Percentiles rank a stretch among this genome's conserved stretches.
These are phyloP conservation scores for Euglossa dilemma DNA, from an alignment of 1,140 invertebrate species.

Conservation along the genomic window DNA sequence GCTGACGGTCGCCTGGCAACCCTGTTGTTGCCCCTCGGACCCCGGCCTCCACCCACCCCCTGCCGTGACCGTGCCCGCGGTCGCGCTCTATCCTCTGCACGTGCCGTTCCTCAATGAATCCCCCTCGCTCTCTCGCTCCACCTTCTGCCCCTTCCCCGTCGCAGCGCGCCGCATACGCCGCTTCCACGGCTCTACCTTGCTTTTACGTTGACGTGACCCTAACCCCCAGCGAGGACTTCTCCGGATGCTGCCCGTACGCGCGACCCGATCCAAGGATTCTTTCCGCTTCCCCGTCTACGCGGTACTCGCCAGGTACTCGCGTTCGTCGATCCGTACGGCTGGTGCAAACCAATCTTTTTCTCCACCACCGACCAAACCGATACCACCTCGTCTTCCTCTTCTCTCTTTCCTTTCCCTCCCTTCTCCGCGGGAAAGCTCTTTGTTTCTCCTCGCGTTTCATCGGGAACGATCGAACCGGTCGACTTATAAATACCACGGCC, in stretches of 20 bases:
- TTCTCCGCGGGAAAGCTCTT: too few species aligned
- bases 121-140: background rate
- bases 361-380: too few species aligned
- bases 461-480: too few species aligned
- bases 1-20: slow-evolving; percentile 73
- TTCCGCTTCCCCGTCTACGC: background rate
- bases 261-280: slow-evolving; percentile 24
- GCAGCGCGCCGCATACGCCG: background rate
- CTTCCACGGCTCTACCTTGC: slow-evolving; percentile 30
- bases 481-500: background rate
- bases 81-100: slow-evolving; percentile 63
- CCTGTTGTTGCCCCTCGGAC: slow-evolving; percentile 53
- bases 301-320: too few species aligned
- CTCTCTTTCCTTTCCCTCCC: too few species aligned
- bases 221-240: slow-evolving; percentile 62
- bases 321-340: background rate
- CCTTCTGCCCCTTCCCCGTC: slow-evolving; percentile 17
- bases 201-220: slow-evolving; percentile 66
- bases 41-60: slow-evolving; percentile 44
- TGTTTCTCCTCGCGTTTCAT: too few species aligned
- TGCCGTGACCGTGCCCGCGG: slow-evolving; percentile 45
- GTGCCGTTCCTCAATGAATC: slow-evolving; percentile 75
- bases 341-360: too few species aligned
- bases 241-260: slow-evolving; percentile 48
- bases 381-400: too few species aligned